Evolutionary conservation across 2,797 vertebrate species (phyloP).

Genomic region (Chaenodraco wilsoni): DNA sequence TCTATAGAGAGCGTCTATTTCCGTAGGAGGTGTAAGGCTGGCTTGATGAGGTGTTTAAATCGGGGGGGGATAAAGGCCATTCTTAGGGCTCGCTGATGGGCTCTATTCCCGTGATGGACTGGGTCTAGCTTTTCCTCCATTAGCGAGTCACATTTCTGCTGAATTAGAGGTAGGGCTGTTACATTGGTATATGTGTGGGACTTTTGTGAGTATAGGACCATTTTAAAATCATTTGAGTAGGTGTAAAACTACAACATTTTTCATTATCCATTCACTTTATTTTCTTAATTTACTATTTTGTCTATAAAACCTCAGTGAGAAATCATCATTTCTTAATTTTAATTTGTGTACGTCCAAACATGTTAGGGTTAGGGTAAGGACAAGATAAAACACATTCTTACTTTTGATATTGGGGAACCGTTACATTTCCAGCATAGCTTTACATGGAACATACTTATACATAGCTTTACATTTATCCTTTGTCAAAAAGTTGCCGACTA

Average conservation of each 20-base stretch:
- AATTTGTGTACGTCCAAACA: neutral
- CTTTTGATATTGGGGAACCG: too few relatives aligned
- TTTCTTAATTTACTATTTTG: neutral
- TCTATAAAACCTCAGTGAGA: neutral
- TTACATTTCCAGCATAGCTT: neutral
- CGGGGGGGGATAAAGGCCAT: constrained; percentile 32
- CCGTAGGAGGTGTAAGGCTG: constrained; percentile 57
- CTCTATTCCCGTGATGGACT: constrained; percentile 1
- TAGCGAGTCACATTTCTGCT: neutral
- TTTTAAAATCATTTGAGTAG: too few relatives aligned
- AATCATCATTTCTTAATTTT: neutral
- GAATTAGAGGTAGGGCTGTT: neutral
- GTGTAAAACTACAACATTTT: too few relatives aligned
- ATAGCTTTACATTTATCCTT: neutral
- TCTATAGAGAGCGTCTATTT: constrained; percentile 71
- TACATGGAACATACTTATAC: neutral
- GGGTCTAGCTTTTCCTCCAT: constrained; percentile 29
- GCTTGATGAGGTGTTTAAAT: constrained; percentile 78
- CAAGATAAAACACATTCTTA: neutral
- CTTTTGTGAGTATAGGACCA: neutral
- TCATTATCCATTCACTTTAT: neutral
- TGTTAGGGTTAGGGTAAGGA: neutral
- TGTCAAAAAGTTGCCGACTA: neutral
- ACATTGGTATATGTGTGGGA: neutral
- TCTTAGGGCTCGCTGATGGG: constrained; percentile 12